Base-by-base conservation (phyloP, 2,888 invertebrate genomes). In the Lasius fuliginosus region DNA sequence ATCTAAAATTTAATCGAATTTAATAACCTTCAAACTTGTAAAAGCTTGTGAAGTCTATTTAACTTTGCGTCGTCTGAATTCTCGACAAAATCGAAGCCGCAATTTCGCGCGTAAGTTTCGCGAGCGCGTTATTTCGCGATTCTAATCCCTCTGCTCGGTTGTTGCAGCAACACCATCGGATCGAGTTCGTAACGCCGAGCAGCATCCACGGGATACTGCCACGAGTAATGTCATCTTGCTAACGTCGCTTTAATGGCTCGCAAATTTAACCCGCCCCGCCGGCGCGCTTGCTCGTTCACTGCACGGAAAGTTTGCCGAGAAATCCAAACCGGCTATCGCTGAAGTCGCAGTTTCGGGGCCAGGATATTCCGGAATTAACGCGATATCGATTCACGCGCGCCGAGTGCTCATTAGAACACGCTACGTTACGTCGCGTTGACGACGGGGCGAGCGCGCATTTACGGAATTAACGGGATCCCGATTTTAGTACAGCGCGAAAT, bases 241-340 rank as follows among this genome's bases (percentile, higher is more conserved):
- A 89, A 89, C 87, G 76, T 86, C 82, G 83, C 83, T 86, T 90
- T 90, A 90, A 91, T 89, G 84, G 87, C 86, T 88, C 88, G 89
- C 88, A 89, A 90, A 90, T 91, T 91, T 86, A 74, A 53, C 58
- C 79, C 42, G 76, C 67, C 40, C 33, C 49, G 65, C 65, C 71
- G 42, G 15, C 62, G 65, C 75, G 79, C 84, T 75, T 64, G 56
- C 27, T 81, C 71, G 82, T 58, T 68, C 67, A 40, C 6, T 33
- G 83, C 73, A 73, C 53, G 46, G 56, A 87, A 91, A 90, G 81
- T 91, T 91, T 58, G 73, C 71, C 76, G 82, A 56, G 85, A 85
- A 88, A 91, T 87, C 85, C 86, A 85, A 88, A 82, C 77, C 67
- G 67, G 33, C 33, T 69, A 67, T 40, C 84, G 74, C 83, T 77